Evolutionary conservation across 2,113 vertebrate species (phyloP).

Genomic region (Ginglymostoma cirratum): DNA sequence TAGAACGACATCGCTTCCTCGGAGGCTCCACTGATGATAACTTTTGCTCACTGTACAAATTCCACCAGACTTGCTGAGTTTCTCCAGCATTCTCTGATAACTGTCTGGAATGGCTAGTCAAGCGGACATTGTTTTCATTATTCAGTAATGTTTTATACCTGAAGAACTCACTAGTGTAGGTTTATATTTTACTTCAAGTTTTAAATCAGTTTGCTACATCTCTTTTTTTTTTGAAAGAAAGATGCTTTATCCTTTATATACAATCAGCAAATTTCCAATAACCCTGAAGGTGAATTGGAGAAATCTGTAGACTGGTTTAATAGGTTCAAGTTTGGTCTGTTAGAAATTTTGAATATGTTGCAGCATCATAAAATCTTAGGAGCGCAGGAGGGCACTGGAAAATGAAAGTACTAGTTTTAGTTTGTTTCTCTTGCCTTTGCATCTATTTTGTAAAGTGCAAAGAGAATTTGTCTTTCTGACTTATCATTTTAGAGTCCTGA

Average conservation of each 20-base stretch:
- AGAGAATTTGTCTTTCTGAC: neutral
- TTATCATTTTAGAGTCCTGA: neutral
- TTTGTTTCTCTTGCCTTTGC: neutral
- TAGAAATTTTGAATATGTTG: neutral
- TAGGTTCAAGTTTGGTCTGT: neutral
- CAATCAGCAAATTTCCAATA: neutral
- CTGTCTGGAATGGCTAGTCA: neutral
- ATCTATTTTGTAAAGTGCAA: neutral
- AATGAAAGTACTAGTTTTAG: neutral
- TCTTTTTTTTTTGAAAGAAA: neutral
- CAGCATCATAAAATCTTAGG: neutral
- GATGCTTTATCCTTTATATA: neutral
- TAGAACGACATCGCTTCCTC: too few species aligned
- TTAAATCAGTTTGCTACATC: neutral
- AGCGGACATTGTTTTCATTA: neutral
- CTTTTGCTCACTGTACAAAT: too few species aligned
- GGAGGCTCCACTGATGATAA: too few species aligned
- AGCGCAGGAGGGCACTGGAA: neutral
- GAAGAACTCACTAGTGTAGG: neutral
- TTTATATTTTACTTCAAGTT: neutral
- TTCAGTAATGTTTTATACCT: neutral
- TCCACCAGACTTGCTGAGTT: too few species aligned
- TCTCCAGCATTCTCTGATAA: too few species aligned
- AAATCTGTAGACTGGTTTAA: neutral
- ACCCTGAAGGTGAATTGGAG: neutral